These are phyloP conservation scores for Anolis sagrei DNA, from an alignment of 2,113 vertebrate genomes.

Conservation along the genomic window DNA sequence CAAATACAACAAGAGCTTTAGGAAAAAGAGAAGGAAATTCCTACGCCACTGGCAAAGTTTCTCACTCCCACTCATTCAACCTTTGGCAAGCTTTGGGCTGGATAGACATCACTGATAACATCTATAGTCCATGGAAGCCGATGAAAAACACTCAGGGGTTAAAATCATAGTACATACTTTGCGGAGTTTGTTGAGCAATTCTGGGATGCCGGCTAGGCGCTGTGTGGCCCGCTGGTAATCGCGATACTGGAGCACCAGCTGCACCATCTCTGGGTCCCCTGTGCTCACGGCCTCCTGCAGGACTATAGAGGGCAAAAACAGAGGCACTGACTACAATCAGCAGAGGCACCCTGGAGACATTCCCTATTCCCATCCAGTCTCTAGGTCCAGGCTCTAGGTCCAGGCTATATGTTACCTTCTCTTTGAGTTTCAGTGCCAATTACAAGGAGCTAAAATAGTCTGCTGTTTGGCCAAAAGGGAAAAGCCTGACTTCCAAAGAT, in stretches of 20 bases:
- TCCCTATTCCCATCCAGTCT: background rate
- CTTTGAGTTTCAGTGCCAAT: background rate
- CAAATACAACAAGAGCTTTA: background rate
- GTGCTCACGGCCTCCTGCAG: constrained; percentile 97
- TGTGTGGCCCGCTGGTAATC: constrained; percentile 91
- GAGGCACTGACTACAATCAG: background rate
- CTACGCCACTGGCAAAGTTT: background rate
- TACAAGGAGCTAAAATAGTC: background rate
- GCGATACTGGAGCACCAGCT: constrained; percentile 93
- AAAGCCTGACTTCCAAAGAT: background rate
- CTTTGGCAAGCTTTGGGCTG: background rate
- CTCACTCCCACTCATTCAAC: background rate
- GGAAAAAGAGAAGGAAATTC: background rate
- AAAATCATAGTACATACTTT: constrained; percentile 74
- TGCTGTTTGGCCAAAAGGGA: background rate
- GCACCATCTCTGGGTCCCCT: constrained; percentile 93
- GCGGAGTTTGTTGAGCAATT: constrained; percentile 91
- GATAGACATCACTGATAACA: background rate
- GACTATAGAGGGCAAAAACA: constrained; percentile 72
- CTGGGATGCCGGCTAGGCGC: constrained; percentile 91
- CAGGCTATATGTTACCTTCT: background rate
- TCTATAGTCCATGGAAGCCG: background rate
- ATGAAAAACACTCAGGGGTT: background rate
- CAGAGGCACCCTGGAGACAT: background rate
- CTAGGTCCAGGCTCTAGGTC: background rate